Evolutionary conservation across 2,888 invertebrate species (phyloP).

Genomic region (Stenurella melanura): DNA sequence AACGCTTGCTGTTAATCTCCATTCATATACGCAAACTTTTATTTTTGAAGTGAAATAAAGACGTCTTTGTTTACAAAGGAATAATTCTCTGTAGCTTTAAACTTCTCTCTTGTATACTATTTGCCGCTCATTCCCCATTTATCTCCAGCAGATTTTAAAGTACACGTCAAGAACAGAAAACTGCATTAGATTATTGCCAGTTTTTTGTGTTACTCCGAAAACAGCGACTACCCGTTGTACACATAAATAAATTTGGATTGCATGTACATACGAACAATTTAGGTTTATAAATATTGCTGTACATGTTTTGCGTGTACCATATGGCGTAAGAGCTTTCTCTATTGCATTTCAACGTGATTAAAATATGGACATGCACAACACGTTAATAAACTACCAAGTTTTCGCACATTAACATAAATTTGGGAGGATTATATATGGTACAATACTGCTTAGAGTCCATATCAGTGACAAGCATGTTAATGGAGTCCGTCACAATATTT

Average conservation of each 20-base stretch:
- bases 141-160: not conserved
- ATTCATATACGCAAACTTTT: conserved; percentile 3
- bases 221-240: not conserved
- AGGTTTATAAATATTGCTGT: conserved; percentile 15
- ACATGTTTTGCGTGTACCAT: conserved; percentile 8
- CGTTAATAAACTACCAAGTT: conserved; percentile 1
- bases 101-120: conserved; percentile 5
- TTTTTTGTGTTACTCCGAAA: not conserved
- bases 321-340: not conserved
- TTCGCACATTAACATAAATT: conserved; percentile 9
- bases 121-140: conserved; percentile 5
- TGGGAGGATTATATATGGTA: not conserved
- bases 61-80: conserved; percentile 11
- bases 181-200: conserved; percentile 1
- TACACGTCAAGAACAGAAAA: conserved; percentile 19
- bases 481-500: not conserved
- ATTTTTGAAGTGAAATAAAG: conserved; percentile 1
- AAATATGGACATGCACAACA: conserved; percentile 9
- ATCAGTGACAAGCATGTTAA: no score
- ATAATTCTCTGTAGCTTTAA: not conserved
- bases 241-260: not conserved
- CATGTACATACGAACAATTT: not conserved
- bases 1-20: not conserved
- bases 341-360: conserved; percentile 12
- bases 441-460: not conserved